Percentiles rank a stretch among this genome's conserved stretches.
phyloP scores from a whole-genome alignment of 1,140 invertebrate species.

The Saccostrea glomerata region DNA sequence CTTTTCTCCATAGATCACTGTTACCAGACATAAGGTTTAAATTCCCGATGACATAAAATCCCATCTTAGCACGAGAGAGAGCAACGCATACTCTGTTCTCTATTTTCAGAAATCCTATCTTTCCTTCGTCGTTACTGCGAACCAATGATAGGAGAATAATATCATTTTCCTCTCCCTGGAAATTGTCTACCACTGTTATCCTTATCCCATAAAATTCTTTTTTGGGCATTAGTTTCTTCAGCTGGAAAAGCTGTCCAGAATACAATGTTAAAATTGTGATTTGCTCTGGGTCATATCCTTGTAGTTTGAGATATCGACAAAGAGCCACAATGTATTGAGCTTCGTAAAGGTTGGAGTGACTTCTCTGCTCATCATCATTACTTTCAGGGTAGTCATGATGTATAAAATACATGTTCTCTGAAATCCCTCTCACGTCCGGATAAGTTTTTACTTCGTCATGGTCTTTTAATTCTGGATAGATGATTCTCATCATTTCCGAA shows the following conservation, averaged over 20 bases:
- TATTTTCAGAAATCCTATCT: slow-evolving; percentile 88
- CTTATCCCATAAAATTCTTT: slow-evolving; percentile 62
- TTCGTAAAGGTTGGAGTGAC: slow-evolving; percentile 76
- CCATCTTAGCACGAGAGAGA: slow-evolving; percentile 88
- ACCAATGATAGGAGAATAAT: slow-evolving; percentile 91
- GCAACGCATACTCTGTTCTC: slow-evolving; percentile 91
- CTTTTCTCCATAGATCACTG: slow-evolving; percentile 77
- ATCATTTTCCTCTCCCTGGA: slow-evolving; percentile 88
- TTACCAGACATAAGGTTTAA: slow-evolving; percentile 82
- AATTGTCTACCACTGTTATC: slow-evolving; percentile 87
- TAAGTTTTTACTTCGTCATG: slow-evolving; percentile 70
- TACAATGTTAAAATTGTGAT: slow-evolving; percentile 79
- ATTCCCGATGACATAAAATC: slow-evolving; percentile 86
- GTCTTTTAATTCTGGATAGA: slow-evolving; percentile 77
- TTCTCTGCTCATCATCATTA: slow-evolving; percentile 70
- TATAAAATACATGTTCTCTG: slow-evolving; percentile 77
- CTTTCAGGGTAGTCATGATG: slow-evolving; percentile 72
- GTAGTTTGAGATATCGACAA: slow-evolving; percentile 75
- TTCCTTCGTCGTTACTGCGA: slow-evolving; percentile 83
- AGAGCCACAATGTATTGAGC: slow-evolving; percentile 70
- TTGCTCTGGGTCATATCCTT: slow-evolving; percentile 73
- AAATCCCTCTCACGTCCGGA: slow-evolving; percentile 73
- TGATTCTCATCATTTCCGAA: slow-evolving; percentile 73
- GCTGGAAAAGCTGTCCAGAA: slow-evolving; percentile 72
- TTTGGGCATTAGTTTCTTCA: slow-evolving; percentile 71